Evolutionary conservation across 37 sponge, comb jelly and placozoan species (phyloP).

Genomic region (Lycopodina hypogea): DNA sequence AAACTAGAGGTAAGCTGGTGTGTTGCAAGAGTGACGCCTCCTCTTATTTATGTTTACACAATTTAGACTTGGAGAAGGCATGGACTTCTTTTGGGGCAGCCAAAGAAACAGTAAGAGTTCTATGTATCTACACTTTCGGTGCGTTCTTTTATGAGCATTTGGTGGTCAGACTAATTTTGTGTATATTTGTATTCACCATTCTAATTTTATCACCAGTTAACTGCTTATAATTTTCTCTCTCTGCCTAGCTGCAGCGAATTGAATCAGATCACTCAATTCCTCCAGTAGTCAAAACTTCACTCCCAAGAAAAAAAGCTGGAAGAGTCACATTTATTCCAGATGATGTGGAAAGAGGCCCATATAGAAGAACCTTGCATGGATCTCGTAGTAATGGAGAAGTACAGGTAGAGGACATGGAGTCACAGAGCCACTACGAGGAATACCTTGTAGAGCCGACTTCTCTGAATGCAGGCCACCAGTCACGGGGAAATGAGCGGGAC

Average conservation of each 20-base stretch:
- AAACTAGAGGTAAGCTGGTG: constrained; percentile 11
- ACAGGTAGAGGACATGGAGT: not conserved
- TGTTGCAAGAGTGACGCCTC: not conserved
- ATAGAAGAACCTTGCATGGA: not conserved
- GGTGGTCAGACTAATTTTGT: not conserved
- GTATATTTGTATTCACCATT: not conserved
- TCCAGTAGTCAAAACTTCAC: not conserved
- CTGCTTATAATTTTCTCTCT: not conserved
- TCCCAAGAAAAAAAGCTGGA: not conserved
- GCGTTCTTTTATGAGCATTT: not conserved
- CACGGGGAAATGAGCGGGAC: not conserved
- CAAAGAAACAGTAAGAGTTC: constrained; percentile 40
- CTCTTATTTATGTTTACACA: not conserved
- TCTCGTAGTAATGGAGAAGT: not conserved
- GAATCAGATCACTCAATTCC: not conserved
- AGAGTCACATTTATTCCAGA: constrained; percentile 9
- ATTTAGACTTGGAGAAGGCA: constrained; percentile 44
- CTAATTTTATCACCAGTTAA: not conserved
- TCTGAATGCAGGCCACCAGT: constrained; percentile 1
- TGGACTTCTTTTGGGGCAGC: constrained; percentile 68
- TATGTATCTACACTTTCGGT: not conserved
- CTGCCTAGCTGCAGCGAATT: constrained; percentile 25
- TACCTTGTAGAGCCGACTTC: constrained; percentile 11
- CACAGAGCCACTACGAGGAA: not conserved
- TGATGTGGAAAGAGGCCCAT: not conserved